phyloP scores from a whole-genome alignment of 2,797 vertebrate species.

The Sternarchorhynchus goeldii region DNA sequence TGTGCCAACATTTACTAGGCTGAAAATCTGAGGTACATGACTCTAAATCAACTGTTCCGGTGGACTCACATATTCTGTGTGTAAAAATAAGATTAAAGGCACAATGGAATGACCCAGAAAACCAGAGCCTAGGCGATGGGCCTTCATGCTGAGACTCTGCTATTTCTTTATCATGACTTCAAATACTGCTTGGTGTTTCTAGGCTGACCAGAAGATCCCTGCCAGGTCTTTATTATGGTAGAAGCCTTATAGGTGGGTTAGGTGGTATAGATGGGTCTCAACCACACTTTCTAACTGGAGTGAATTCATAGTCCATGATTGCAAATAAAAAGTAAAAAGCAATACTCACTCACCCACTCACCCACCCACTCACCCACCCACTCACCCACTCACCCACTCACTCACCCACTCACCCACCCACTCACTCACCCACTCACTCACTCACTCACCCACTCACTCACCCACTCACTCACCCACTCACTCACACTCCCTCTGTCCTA shows the following conservation, averaged over 20 bases:
- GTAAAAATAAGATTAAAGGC: slow-evolving; percentile 73
- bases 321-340: no score
- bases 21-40: slow-evolving; percentile 70
- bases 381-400: background rate
- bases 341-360: background rate
- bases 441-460: background rate
- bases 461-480: background rate
- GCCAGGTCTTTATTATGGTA: slow-evolving; percentile 15
- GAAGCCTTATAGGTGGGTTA: no score
- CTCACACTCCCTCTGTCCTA: background rate
- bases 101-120: slow-evolving; percentile 70
- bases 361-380: background rate
- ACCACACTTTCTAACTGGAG: no score
- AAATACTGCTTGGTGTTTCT: background rate
- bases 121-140: slow-evolving; percentile 49
- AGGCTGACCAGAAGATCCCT: background rate
- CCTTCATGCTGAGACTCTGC: slow-evolving; percentile 17
- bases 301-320: no score
- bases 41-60: slow-evolving; percentile 72
- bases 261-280: no score
- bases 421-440: background rate
- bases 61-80: slow-evolving; percentile 73
- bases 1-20: slow-evolving; percentile 55
- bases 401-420: background rate
- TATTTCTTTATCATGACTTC: slow-evolving; percentile 22